These are phyloP conservation scores for Plectus sambesii DNA, from an alignment of 1,140 invertebrate species.

Conservation along the genomic window DNA sequence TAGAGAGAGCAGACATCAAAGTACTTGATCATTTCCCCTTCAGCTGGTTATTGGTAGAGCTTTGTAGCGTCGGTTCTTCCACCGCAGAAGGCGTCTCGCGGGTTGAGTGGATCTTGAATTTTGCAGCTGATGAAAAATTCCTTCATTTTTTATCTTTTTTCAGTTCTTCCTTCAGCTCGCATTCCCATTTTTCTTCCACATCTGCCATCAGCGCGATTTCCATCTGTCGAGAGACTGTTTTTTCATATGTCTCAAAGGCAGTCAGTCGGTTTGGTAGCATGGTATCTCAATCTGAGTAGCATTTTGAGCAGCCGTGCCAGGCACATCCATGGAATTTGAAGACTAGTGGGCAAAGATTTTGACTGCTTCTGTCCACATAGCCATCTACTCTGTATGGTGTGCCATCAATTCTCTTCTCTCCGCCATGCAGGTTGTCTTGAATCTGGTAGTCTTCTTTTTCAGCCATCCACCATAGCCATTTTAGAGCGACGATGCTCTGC, in stretches of 20 bases:
- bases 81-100: neutral
- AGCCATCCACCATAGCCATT: conserved; percentile 12
- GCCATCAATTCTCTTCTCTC: conserved; percentile 1
- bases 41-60: neutral
- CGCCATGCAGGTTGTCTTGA: conserved; percentile 1
- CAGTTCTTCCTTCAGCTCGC: neutral
- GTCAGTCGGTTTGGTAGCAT: neutral
- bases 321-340: neutral
- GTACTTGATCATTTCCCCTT: neutral
- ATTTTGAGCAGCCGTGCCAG: neutral
- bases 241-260: neutral
- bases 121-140: neutral
- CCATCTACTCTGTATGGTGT: conserved; percentile 4
- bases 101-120: neutral
- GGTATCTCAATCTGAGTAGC: neutral
- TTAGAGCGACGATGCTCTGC: neutral
- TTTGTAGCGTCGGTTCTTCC: neutral
- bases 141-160: neutral
- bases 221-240: neutral
- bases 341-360: neutral
- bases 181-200: neutral
- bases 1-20: neutral
- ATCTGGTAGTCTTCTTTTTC: conserved; percentile 9
- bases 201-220: neutral
- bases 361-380: neutral